Evolutionary conservation across 1,140 invertebrate genomes (phyloP), one percentile per base, ranked within the genome.

Genomic region (Wiebesia pumilae): DNA sequence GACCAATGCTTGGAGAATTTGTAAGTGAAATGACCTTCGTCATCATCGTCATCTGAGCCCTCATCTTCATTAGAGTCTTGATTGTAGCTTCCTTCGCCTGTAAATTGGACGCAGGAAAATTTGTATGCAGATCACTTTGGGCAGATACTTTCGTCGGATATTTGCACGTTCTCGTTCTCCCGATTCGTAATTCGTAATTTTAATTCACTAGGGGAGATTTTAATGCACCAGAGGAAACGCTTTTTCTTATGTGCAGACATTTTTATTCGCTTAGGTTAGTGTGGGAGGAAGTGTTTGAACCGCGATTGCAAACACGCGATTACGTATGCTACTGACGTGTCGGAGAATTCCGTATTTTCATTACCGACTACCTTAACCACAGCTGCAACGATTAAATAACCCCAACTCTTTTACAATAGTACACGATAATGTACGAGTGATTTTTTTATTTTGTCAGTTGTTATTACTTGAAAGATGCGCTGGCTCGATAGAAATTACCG

Each of bases 1-100:
- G 58, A n/a, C 90, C 90, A 91, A 62, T 86, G 54, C 73, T 89
- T 88, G 38, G 88, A 80, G 69, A 73, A 24, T 3, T 58, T 40
- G 71, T 90, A 90, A 75, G 12, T 69, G 78, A 81, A 87, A 33
- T 80, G 83, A 33, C 40, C 58, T 62, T 40, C 47, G 24, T 33
- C 33, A 38, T 54, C 71, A 3, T 24, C 30, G 65, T 40, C n/a
- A 33, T 24, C 16, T 2, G 6, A 2, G 21, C 2, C 51, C 30
- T 30, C 77, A 0, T 38, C 73, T 80, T 19, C 33, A 79, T 47
- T n/a, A 27, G 38, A 27, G 54, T 47, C n/a, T 3, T 79, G 75
- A 85, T 80, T 51, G 73, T 67, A 19, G 62, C 77, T 80, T 81
- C 78, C 84, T 58, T 73, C 51, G 33, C 27, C 84, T 85, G 84